Evolutionary conservation across 2,888 invertebrate genomes (phyloP), one percentile per base, ranked within the genome.

Genomic region (Clusia tigrina): DNA sequence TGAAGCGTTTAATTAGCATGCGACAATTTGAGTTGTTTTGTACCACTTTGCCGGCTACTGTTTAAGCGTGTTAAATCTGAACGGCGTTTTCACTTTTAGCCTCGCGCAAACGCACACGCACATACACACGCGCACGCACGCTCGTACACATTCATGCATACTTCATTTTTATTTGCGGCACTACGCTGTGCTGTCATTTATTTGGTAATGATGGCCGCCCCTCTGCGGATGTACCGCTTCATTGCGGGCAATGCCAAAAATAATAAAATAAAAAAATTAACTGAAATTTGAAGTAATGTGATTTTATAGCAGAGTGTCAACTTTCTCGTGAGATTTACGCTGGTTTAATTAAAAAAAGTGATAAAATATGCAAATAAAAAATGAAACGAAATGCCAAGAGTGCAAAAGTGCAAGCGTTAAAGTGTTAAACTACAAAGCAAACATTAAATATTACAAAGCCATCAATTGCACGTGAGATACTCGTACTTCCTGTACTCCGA

Each of bases 11-110:
- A 48, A 48, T 48, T 48, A 48, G 48, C 22, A 48, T 48, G 18
- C 48, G 48, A 48, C 72, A 75, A 70, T 74, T 74, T 74, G 73
- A 74, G 75, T n/a, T n/a, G n/a, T n/a, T n/a, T n/a, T n/a, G n/a
- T n/a, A n/a, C n/a, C n/a, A n/a, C n/a, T n/a, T n/a, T n/a, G n/a
- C n/a, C n/a, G n/a, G n/a, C n/a, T n/a, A n/a, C n/a, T n/a, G n/a
- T n/a, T n/a, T n/a, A n/a, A n/a, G n/a, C n/a, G n/a, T n/a, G n/a
- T n/a, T n/a, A n/a, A 18, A 25, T 18, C 25, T n/a, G 42, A n/a
- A 9, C 23, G 32, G 20, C 22, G 52, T 62, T 65, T 65, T 65
- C 65, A 59, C 65, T 65, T 65, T 65, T 65, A 62, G 59, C 56
- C 48, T 32, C 37, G 9, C 42, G 42, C 3, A 59, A 63, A 54